Evolutionary conservation across 2,888 invertebrate species (phyloP).

Genomic region (Parthenolecanium corni): DNA sequence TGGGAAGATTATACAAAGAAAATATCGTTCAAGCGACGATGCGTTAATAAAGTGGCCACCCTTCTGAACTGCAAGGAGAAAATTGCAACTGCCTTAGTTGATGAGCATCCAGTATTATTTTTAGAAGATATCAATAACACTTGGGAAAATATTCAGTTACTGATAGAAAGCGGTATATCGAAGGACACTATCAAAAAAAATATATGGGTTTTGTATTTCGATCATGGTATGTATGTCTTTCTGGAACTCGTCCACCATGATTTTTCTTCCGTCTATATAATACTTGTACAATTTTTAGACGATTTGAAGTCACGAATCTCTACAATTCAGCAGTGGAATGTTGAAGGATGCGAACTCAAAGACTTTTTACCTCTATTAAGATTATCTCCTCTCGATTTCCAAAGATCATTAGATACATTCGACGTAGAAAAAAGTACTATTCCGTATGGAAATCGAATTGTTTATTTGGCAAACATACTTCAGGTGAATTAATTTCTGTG

Average conservation of each 20-base stretch:
- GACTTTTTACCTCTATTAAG: not conserved
- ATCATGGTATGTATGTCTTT: not conserved
- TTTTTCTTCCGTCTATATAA: not conserved
- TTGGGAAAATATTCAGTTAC: not conserved
- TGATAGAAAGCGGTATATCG: not conserved
- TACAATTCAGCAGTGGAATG: not conserved
- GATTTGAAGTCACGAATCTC: not conserved
- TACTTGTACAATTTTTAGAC: not conserved
- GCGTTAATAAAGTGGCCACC: not conserved
- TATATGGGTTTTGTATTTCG: not conserved
- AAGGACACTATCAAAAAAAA: not conserved
- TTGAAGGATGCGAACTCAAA: not conserved
- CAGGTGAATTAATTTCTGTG: not conserved
- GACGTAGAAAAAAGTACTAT: not conserved
- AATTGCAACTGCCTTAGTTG: not conserved
- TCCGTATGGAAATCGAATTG: not conserved
- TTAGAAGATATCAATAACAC: not conserved
- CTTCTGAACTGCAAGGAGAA: not conserved
- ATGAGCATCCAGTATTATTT: not conserved
- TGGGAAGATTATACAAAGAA: not conserved
- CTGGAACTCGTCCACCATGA: not conserved
- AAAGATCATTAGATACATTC: not conserved
- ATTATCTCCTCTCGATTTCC: not conserved
- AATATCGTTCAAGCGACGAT: not conserved
- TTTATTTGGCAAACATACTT: not conserved